Conservation (phyloP, 92 coral and sea anemone genomes). For the Parazoanthus swiftii region DNA sequence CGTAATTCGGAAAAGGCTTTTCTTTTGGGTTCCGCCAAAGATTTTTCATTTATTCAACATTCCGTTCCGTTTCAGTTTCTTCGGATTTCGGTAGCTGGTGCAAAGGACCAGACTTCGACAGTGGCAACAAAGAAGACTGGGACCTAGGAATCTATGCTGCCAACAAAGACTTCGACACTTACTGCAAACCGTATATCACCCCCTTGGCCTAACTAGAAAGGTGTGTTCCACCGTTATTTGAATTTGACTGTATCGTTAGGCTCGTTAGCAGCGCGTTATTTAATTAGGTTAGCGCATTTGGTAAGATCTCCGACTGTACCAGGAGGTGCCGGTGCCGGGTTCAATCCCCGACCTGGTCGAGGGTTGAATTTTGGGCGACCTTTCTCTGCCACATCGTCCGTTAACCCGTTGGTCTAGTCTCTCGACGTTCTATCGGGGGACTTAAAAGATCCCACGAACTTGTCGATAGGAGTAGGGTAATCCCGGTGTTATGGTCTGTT, state of each 20-base stretch:
- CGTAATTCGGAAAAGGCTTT: too few relatives aligned
- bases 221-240: neutral
- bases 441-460: too few relatives aligned
- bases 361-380: too few relatives aligned
- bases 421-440: too few relatives aligned
- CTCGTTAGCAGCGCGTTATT: neutral
- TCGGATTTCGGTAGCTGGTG: constrained; percentile 37
- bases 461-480: too few relatives aligned
- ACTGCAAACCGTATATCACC: constrained; percentile 29
- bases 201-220: neutral
- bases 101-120: constrained; percentile 26
- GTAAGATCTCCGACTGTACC: too few relatives aligned
- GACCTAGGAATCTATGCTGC: constrained; percentile 12
- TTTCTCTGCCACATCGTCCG: too few relatives aligned
- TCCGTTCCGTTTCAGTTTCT: neutral
- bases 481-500: too few relatives aligned
- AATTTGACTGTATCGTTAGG: neutral
- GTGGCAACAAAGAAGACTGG: constrained; percentile 35
- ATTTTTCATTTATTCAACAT: neutral
- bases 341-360: too few relatives aligned
- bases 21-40: neutral
- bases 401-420: too few relatives aligned
- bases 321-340: too few relatives aligned
- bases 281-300: too few relatives aligned
- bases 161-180: constrained; percentile 21